Base-by-base conservation (phyloP, 2,888 invertebrate species). In the Punctoribates punctum region DNA sequence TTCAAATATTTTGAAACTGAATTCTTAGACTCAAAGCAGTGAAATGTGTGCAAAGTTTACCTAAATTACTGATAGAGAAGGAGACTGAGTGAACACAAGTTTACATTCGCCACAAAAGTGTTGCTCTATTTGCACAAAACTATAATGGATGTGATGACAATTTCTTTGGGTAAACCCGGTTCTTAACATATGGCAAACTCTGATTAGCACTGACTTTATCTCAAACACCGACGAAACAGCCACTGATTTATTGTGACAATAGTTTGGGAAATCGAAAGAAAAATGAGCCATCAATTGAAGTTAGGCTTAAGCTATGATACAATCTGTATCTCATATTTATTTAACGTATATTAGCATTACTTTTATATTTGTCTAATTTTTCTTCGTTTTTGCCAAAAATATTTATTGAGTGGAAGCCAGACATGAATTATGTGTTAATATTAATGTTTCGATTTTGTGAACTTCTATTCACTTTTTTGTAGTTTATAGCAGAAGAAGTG, bases 201-300 rank as follows among this genome's bases (percentile, higher is more conserved):
- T 27, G 27, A 60, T 60, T 29, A 27, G 27, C 11, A 8, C 29
- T 60, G 23, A 42, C 65, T 65, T 65, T 29, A 65, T 67, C 67
- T 38, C 42, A 20, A n/a, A 67, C 5, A 42, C 42, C 38, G 67
- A 11, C 67, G 29, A 38, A 67, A 67, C 38, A 67, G 38, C 25
- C 60, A 60, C 60, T 60, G 60, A 60, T 60, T 60, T 60, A 60
- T 60, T 60, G 60, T 27, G 60, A 60, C 60, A 60, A 27, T 60
- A 60, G 42, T 25, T 67, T 67, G 38, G 67, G 9, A 42, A 67
- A 67, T 38, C 2, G 20, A 9, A 23, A 67, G 67, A 67, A 67
- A 67, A 67, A 67, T 67, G 67, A 42, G 67, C 67, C 67, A 67
- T 67, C 67, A 67, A 27, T 67, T 67, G 67, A 60, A 17, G 38